phyloP scores from a whole-genome alignment of 1,140 invertebrate species.

The Cepaea nemoralis region DNA sequence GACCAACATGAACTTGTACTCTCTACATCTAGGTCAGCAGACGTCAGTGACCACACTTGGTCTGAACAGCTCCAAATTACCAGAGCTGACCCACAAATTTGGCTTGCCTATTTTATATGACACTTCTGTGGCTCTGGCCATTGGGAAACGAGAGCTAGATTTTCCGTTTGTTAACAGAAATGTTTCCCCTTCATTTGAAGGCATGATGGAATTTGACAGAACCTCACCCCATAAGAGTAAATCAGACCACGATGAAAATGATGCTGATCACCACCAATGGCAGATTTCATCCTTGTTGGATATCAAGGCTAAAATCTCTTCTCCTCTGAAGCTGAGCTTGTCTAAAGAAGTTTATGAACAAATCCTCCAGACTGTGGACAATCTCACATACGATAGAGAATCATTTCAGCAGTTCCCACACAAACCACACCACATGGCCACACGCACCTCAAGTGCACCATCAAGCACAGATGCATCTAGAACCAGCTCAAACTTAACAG shows the following conservation, averaged over 20 bases:
- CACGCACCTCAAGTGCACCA: not conserved
- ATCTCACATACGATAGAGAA: conserved; percentile 64
- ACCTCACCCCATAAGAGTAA: not conserved
- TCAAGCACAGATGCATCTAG: not conserved
- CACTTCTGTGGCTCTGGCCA: conserved; percentile 82
- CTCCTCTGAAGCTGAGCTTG: conserved; percentile 85
- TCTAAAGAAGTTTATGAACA: conserved; percentile 90
- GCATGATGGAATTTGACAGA: conserved; percentile 9
- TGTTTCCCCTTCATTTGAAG: conserved; percentile 16
- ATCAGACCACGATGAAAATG: not conserved
- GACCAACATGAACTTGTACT: conserved; percentile 89
- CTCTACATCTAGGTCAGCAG: conserved; percentile 77
- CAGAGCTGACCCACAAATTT: conserved; percentile 49
- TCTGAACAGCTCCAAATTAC: conserved; percentile 33
- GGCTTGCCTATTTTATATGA: conserved; percentile 75
- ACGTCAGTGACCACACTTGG: conserved; percentile 28
- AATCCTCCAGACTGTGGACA: conserved; percentile 80
- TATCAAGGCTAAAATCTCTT: conserved; percentile 85
- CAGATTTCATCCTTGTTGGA: conserved; percentile 69
- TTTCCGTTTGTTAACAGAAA: conserved; percentile 42
- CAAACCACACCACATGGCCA: not conserved
- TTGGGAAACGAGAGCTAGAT: conserved; percentile 56
- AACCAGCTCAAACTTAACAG: not conserved
- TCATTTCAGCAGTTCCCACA: not conserved
- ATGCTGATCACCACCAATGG: not conserved